A percentile compares a stretch with the other conserved stretches of the same genome.
These are phyloP conservation scores for Oxyruncus cristatus DNA, from an alignment of 2,113 vertebrate genomes.

Conservation along the genomic window DNA sequence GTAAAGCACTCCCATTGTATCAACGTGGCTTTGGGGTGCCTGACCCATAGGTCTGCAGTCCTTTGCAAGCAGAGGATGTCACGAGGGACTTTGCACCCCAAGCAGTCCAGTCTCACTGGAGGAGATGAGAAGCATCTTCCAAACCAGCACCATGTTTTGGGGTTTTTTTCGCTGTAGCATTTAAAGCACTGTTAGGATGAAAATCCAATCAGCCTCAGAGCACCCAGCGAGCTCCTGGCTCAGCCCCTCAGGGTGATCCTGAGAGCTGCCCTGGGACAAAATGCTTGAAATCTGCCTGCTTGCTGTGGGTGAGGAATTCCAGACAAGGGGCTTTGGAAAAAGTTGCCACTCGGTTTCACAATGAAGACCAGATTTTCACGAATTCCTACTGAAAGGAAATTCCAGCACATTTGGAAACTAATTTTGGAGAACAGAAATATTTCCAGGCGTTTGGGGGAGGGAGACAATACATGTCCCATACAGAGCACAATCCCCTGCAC, in stretches of 20 bases:
- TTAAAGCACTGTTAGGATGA: not conserved
- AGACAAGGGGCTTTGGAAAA: not conserved
- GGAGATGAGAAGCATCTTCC: not conserved
- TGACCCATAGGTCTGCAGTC: not conserved
- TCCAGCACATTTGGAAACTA: constrained; percentile 33
- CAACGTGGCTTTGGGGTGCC: not conserved
- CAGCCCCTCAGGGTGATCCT: not conserved
- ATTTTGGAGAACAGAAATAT: constrained; percentile 40
- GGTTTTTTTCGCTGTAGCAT: not conserved
- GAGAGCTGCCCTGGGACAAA: not conserved
- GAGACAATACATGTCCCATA: not conserved
- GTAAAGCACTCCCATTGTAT: not conserved
- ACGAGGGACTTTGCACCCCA: not conserved
- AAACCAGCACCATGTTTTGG: not conserved
- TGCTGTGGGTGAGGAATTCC: not conserved
- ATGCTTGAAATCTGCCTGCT: not conserved
- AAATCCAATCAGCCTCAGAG: not conserved
- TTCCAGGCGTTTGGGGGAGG: not conserved
- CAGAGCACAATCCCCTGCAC: not conserved
- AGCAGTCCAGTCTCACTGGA: not conserved
- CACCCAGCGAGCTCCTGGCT: fast-evolving
- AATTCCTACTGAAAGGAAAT: constrained; percentile 42
- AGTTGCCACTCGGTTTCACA: not conserved
- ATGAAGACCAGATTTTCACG: constrained; percentile 53
- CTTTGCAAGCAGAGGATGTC: not conserved